Evolutionary conservation across 2,113 vertebrate genomes (phyloP), one percentile per base, ranked within the genome.

Genomic region (Rhinolophus sinicus): DNA sequence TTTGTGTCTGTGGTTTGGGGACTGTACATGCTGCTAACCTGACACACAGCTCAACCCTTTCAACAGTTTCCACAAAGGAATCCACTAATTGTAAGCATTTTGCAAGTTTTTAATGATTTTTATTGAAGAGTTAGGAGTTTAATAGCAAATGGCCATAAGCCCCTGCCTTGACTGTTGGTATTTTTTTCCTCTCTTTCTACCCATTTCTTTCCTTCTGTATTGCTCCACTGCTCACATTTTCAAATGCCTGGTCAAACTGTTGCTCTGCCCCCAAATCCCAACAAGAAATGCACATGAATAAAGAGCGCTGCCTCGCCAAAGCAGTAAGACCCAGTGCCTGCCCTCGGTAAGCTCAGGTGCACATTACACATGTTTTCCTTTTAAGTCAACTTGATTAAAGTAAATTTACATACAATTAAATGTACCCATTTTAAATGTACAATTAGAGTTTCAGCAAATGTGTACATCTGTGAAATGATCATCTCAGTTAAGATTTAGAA

Each of bases 311-410:
- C 67, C 62, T 81, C 78, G 22, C 15, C 50, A 91, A 93, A 91
- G 40, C 5, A 6, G 40, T 88, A 95, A 67, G n/a, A 40, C 60
- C 22, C 30, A 73, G 5, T 91, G 52, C 12, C 38, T 91, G 44
- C 40, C 50, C 24, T 62, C 30, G 72, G 1, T 90, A 84, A 93
- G 18, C 44, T 64, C 38, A 78, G 86, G 35, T 69, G 11, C 8
- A 77, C 21, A 12, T 44, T 69, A 38, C 4, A 38, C 4, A 22
- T 38, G 62, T 87, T 92, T 60, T 72, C 30, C 47, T 84, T 92
- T 96, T 64, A 94, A 82, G 30, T 69, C 5, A 65, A 24, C 33
- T 93, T 76, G 78, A 38, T 89, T 85, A 72, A 84, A 35, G 28
- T 76, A 14, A 85, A 77, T n/a, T 86, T 88, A 35, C 5, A 54